Evolutionary conservation across 2,888 invertebrate species (phyloP).

Genomic region (Trachelus tabidus): DNA sequence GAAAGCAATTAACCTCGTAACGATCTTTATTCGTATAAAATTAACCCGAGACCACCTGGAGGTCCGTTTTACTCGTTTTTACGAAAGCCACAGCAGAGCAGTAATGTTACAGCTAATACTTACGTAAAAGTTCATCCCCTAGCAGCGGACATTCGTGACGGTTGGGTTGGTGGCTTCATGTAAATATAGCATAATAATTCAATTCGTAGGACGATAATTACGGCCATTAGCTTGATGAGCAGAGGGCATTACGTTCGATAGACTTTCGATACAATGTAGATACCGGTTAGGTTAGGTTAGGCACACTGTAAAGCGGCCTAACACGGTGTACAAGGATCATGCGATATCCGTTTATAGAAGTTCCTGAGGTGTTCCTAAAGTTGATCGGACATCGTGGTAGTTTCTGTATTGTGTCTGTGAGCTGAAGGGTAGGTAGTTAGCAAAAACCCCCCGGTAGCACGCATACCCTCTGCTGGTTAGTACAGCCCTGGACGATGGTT

Average conservation of each 20-base stretch:
- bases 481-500: background rate
- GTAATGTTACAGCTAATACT: background rate
- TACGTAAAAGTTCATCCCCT: background rate
- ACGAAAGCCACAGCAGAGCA: background rate
- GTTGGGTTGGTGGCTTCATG: background rate
- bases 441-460: background rate
- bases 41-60: background rate
- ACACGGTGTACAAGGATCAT: background rate
- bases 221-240: slow-evolving; percentile 40
- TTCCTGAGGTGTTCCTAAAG: background rate
- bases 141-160: background rate
- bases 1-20: background rate
- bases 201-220: slow-evolving; percentile 19
- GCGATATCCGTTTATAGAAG: background rate
- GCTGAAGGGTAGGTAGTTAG: background rate
- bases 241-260: slow-evolving; percentile 16
- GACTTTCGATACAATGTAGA: slow-evolving; percentile 21
- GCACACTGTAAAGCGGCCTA: background rate
- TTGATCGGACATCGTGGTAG: background rate
- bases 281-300: background rate
- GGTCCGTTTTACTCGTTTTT: background rate
- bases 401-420: background rate
- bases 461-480: background rate
- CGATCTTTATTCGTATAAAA: background rate
- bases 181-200: slow-evolving; percentile 18